Base-by-base conservation (phyloP, 1,140 invertebrate genomes). In the Nebria ingens region DNA sequence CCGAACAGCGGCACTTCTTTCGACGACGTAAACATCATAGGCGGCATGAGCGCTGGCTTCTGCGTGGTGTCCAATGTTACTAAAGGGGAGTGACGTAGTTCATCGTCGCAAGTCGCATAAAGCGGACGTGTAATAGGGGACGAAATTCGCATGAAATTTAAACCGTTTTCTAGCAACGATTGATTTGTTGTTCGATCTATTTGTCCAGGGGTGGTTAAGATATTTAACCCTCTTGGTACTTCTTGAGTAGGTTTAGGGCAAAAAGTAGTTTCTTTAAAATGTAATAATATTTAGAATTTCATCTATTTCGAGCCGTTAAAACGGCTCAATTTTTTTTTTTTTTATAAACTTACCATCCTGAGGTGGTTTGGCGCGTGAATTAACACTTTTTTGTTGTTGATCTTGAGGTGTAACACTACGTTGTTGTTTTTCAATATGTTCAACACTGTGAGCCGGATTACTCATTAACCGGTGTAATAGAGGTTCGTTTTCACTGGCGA, bases 351-450 rank as follows among this genome's bases (percentile, higher is more conserved):
- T 29, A 29, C 25, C 4, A 29, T 29, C 13, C 25, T 29, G 25
- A 6, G 40, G 9, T 45, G 25, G 25, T 45, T 45, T 45, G 52
- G 60, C 59, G 52, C 54, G 25, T 57, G 21, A 60, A 56, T 51
- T 65, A 9, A 45, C 40, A 45, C 9, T 4, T 12, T 4, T 54
- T 68, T 70, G 59, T 69, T 66, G 63, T 19, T 72, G 70, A 52
- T 78, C 79, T 56, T 79, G 82, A 13, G 80, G 85, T 11, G 82
- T 87, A 53, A 79, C 79, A 29, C 83, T 84, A 51, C 86, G 76
- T 62, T 91, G 89, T 61, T 90, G 87, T 59, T 90, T 89, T 63
- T 93, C 91, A 63, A 93, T 89, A 68, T 93, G 87, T 64, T 92
- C 89, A 9, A 93, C 81, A 51, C 81, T 84, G 64, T 89, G 86